A percentile compares a stretch with the other conserved stretches of the same genome.
These are phyloP conservation scores for Labeo calbasu DNA, from an alignment of 2,797 vertebrate genomes.

Conservation along the genomic window DNA sequence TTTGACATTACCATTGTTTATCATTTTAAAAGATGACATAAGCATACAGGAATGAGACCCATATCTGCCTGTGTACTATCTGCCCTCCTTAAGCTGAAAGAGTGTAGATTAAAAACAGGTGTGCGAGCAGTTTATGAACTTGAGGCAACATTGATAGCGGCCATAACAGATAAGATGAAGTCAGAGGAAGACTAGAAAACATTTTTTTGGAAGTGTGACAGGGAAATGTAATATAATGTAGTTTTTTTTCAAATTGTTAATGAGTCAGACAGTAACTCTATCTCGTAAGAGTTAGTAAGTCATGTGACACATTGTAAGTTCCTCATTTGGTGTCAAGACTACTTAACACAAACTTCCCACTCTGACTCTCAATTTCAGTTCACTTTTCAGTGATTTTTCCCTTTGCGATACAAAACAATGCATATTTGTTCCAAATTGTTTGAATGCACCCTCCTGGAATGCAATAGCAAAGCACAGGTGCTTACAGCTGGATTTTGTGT, in stretches of 20 bases:
- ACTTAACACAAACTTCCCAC: not conserved
- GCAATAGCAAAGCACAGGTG: not conserved
- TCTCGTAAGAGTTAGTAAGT: not conserved
- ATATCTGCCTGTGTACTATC: slow-evolving; percentile 10
- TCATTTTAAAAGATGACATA: not conserved
- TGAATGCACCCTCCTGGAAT: not conserved
- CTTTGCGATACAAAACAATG: not conserved
- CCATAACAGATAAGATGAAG: slow-evolving; percentile 57
- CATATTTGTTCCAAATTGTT: not conserved
- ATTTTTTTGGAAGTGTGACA: slow-evolving; percentile 42
- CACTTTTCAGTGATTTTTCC: slow-evolving; percentile 11
- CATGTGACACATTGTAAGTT: slow-evolving; percentile 17
- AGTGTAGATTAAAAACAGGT: slow-evolving; percentile 33
- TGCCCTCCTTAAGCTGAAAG: slow-evolving; percentile 18
- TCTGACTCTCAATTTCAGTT: slow-evolving; percentile 16
- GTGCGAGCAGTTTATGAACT: slow-evolving; percentile 45
- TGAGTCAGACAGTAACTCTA: not conserved
- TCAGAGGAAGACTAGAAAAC: slow-evolving; percentile 53
- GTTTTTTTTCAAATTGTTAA: not conserved
- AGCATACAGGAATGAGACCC: not conserved
- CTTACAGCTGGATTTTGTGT: slow-evolving; percentile 6
- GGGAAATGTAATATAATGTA: not conserved
- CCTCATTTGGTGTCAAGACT: slow-evolving; percentile 14
- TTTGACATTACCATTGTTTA: not conserved
- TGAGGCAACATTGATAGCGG: slow-evolving; percentile 60